Percentiles rank a stretch among this genome's conserved stretches.
These are phyloP conservation scores for Lynx canadensis DNA, from an alignment of 2,113 vertebrate species.

Conservation along the genomic window DNA sequence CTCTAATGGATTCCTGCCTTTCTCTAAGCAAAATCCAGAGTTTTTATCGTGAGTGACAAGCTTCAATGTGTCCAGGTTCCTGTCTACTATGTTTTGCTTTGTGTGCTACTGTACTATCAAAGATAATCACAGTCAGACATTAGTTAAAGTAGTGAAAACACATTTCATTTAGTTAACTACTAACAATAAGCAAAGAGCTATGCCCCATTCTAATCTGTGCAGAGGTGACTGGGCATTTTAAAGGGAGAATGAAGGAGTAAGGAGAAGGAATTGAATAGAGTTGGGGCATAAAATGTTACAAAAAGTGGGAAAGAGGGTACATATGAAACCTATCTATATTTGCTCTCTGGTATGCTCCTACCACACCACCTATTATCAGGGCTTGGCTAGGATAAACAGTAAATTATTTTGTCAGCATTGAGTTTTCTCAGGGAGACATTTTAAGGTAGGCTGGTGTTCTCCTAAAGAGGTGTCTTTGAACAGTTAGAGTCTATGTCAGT, in stretches of 20 bases:
- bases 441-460: not conserved
- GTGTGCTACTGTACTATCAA: not conserved
- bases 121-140: not conserved
- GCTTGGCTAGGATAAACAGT: not conserved
- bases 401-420: not conserved
- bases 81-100: not conserved
- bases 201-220: not conserved
- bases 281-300: not conserved
- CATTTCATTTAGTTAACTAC: not conserved
- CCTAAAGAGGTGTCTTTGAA: not conserved
- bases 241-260: not conserved
- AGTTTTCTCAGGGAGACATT: not conserved
- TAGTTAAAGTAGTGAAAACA: not conserved
- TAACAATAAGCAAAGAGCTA: not conserved
- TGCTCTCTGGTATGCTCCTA: not conserved
- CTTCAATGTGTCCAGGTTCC: not conserved
- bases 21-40: not conserved
- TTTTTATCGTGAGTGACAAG: not conserved
- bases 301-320: not conserved
- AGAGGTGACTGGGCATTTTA: not conserved
- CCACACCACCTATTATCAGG: not conserved
- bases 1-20: not conserved
- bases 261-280: not conserved
- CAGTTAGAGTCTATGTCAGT: not conserved
- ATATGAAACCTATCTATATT: not conserved